These are phyloP conservation scores for Ammodytes dubius DNA, from an alignment of 2,113 vertebrate genomes.

Conservation along the genomic window DNA sequence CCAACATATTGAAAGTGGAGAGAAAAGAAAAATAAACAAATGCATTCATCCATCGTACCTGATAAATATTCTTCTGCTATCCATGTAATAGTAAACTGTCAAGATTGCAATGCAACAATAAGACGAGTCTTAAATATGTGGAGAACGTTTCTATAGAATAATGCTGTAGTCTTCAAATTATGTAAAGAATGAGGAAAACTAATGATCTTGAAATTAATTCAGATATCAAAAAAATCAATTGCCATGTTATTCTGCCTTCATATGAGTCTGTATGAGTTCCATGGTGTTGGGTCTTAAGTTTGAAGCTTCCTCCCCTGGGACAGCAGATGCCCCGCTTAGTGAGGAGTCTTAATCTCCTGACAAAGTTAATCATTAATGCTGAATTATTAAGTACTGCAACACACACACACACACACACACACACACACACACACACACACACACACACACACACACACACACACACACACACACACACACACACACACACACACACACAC, in stretches of 20 bases:
- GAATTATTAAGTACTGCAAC: slow-evolving; percentile 68
- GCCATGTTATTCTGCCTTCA: slow-evolving; percentile 6
- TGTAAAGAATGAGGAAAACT: neutral
- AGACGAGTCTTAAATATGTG: no score
- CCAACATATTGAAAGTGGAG: no score
- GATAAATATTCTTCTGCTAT: no score
- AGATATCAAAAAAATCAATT: slow-evolving; percentile 9
- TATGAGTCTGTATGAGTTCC: neutral
- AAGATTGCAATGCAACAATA: no score
- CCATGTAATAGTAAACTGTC: no score
- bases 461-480: neutral
- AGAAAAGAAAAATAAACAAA: no score
- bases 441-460: neutral
- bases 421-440: neutral
- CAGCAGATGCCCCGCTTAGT: slow-evolving; percentile 41
- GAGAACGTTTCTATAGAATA: neutral
- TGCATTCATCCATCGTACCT: no score
- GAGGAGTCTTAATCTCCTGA: slow-evolving; percentile 65
- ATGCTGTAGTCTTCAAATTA: neutral
- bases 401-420: neutral
- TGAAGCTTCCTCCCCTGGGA: slow-evolving; percentile 45
- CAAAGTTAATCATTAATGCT: slow-evolving; percentile 67
- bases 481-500: neutral
- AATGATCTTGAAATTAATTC: neutral
- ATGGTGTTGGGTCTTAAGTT: neutral